These are phyloP conservation scores for Linepithema humile DNA, from an alignment of 1,140 invertebrate genomes.

Conservation along the genomic window DNA sequence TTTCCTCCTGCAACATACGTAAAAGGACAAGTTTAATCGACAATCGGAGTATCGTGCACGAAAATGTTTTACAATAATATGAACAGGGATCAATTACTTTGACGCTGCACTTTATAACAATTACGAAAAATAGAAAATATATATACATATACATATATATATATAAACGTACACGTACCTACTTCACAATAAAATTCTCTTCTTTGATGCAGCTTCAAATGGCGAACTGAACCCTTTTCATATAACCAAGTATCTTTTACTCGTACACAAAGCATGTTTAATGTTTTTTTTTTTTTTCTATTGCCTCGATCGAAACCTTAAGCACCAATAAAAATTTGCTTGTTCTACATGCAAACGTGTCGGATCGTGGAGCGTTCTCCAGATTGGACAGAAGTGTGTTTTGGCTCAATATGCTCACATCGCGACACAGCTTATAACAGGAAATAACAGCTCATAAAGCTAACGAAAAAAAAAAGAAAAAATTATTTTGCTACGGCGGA, in stretches of 20 bases:
- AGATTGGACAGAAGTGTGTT: not conserved
- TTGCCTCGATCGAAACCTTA: constrained; percentile 59
- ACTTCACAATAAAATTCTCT: constrained; percentile 80
- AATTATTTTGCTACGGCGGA: no score
- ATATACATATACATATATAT: constrained; percentile 81
- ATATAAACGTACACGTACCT: constrained; percentile 83
- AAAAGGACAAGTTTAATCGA: constrained; percentile 41
- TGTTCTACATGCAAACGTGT: constrained; percentile 61
- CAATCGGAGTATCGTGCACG: not conserved
- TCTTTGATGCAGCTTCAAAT: constrained; percentile 84
- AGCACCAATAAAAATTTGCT: constrained; percentile 51
- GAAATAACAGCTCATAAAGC: not conserved
- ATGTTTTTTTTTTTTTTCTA: no score
- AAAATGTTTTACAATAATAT: constrained; percentile 70
- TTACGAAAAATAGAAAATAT: constrained; percentile 60
- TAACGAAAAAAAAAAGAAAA: no score
- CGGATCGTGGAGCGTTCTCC: constrained; percentile 1
- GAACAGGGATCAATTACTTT: constrained; percentile 84
- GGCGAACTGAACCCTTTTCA: constrained; percentile 84
- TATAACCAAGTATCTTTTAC: constrained; percentile 75
- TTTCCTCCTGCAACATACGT: constrained; percentile 96
- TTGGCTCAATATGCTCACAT: not conserved
- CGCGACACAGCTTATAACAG: not conserved
- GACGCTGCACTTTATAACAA: constrained; percentile 79
- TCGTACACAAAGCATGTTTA: constrained; percentile 64